Evolutionary conservation across 2,797 vertebrate species (phyloP), one percentile per base, ranked within the genome.

Genomic region (Gallinago solitaria): DNA sequence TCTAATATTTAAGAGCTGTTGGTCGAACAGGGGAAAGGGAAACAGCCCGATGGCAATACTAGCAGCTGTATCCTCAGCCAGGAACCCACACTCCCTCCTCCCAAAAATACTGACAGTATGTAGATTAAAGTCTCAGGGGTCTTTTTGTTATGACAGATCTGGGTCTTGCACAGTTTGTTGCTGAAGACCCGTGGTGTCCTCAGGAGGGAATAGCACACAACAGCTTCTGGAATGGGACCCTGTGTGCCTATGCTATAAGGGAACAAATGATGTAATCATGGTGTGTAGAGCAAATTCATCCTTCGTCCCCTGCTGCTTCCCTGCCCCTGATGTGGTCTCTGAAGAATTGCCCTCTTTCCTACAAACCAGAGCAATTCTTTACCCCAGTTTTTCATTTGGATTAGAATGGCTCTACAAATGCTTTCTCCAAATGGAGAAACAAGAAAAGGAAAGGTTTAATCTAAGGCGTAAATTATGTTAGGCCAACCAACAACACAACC

Each of bases 231-330:
- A 25, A 23, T 16, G 8, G 45, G 12, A 53, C 14, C 7, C 27
- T 37, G 13, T 43, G 25, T 78, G 37, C 6, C 1, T 33, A 43
- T 14, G 39, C 18, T 67, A 2, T 18, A 28, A 12, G 12, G 21
- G 14, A 69, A 51, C 13, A 41, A 73, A 50, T 43, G 9, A 39
- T 43, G 19, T 48, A 24, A 18, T 24, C 19, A 3, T 0, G 1
- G 18, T 5, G 1, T 0, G 0, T 12, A 61, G 37, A 60, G 17
- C 4, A 82, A 73, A 60, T 33, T n/a, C 20, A n/a, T 39, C 65
- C 45, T 60, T 91, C 35, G 45, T n/a, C 13, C 27, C 16, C 11
- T 82, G 54, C 27, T 41, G 4, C 23, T 83, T 56, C 32, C 51
- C 41, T 76, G 37, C 7, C 28, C 28, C 41, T 43, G 14, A 35